Evolutionary conservation across 1,140 invertebrate species (phyloP).

Genomic region (Hesperophylax magnus): DNA sequence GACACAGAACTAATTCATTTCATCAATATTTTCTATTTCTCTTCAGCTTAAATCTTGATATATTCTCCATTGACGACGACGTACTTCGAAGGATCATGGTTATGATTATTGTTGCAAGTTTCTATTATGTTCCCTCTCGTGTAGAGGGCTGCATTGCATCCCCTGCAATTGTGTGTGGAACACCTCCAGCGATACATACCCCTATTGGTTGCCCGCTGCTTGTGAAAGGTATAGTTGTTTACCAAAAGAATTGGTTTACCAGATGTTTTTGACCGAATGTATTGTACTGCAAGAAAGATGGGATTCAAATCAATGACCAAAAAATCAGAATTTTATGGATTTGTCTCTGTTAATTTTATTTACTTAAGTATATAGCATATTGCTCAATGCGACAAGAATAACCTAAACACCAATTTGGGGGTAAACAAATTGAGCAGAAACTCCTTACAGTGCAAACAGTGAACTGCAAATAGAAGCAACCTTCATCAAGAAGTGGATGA

Average conservation of each 20-base stretch:
- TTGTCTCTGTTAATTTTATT: too few relatives aligned
- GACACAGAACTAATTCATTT: too few relatives aligned
- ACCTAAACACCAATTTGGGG: too few relatives aligned
- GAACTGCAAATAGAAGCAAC: too few relatives aligned
- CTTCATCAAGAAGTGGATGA: too few relatives aligned
- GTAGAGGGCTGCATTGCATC: slow-evolving; percentile 60
- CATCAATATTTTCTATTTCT: not conserved
- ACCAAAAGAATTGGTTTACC: not conserved
- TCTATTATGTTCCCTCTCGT: slow-evolving; percentile 58
- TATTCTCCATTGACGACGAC: not conserved
- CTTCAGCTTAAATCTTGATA: not conserved
- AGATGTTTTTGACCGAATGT: not conserved
- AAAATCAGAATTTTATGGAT: too few relatives aligned
- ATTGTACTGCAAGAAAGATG: too few relatives aligned
- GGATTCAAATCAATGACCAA: too few relatives aligned
- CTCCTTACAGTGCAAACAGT: too few relatives aligned
- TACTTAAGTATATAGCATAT: too few relatives aligned
- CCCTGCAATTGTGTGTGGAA: slow-evolving; percentile 59
- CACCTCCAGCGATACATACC: slow-evolving; percentile 58
- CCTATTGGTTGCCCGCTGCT: not conserved
- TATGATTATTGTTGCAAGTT: slow-evolving; percentile 53
- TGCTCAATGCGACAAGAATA: too few relatives aligned
- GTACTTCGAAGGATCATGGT: slow-evolving; percentile 6
- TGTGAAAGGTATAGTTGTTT: not conserved
- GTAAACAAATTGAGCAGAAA: too few relatives aligned